phyloP scores from a whole-genome alignment of 2,888 invertebrate genomes.

The Eristalis intricaria region DNA sequence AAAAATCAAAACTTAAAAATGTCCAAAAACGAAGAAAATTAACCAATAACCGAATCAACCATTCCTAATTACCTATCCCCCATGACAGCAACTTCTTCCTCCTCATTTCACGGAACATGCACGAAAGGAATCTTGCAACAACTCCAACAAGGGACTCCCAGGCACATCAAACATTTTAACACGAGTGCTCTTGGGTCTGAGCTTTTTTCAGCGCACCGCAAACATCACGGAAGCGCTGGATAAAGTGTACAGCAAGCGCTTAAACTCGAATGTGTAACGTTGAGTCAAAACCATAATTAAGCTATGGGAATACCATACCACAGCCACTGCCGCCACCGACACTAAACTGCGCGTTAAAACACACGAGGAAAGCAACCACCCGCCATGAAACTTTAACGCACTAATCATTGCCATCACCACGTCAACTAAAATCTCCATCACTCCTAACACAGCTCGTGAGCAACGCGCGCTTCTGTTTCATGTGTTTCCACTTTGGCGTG shows the following conservation, averaged over 20 bases:
- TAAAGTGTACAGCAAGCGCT: background rate
- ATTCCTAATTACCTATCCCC: background rate
- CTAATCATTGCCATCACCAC: slow-evolving; percentile 65
- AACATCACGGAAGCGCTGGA: background rate
- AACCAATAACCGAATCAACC: no score
- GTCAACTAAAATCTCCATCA: slow-evolving; percentile 59
- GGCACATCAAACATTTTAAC: background rate
- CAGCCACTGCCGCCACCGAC: background rate
- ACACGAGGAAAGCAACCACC: slow-evolving; percentile 7
- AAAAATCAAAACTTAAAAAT: no score
- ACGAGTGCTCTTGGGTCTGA: background rate
- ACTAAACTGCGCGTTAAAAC: slow-evolving; percentile 24
- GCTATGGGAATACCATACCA: slow-evolving; percentile 21
- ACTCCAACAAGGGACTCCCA: background rate
- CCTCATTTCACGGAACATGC: background rate
- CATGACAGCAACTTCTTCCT: no score
- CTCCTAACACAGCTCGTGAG: slow-evolving; percentile 3
- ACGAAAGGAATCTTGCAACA: background rate
- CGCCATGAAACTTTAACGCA: slow-evolving; percentile 49
- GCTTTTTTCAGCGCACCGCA: background rate
- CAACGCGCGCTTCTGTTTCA: slow-evolving; percentile 17
- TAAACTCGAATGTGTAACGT: background rate
- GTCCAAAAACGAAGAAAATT: no score
- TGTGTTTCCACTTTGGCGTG: background rate
- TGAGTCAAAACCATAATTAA: slow-evolving; percentile 53